These are phyloP conservation scores for Pipistrellus pygmaeus DNA, from an alignment of 2,797 vertebrate species.

Conservation along the genomic window DNA sequence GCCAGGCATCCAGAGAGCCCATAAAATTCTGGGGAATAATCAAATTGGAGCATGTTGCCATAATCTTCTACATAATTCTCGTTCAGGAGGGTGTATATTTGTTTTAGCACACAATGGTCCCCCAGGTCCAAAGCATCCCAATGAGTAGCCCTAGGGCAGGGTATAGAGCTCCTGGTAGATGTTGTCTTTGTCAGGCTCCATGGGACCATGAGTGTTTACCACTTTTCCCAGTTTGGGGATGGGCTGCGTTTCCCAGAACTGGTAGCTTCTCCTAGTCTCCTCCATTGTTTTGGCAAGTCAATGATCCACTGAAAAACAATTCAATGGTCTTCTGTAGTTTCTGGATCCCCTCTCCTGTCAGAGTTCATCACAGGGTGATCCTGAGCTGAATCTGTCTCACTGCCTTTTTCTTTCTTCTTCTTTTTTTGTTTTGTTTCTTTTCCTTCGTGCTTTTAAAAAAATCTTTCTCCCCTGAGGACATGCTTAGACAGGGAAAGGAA, in stretches of 20 bases:
- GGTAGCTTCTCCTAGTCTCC: slow-evolving; percentile 98
- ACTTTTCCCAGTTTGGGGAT: slow-evolving; percentile 94
- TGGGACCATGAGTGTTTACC: neutral
- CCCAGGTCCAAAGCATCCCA: neutral
- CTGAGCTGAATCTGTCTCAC: slow-evolving; percentile 91
- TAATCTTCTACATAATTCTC: neutral
- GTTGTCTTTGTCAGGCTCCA: neutral
- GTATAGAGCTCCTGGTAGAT: neutral
- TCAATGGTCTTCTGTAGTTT: slow-evolving; percentile 99
- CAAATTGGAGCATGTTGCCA: neutral
- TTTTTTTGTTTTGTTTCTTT: slow-evolving; percentile 98
- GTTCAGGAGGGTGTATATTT: neutral
- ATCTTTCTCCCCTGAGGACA: neutral
- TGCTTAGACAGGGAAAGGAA: neutral
- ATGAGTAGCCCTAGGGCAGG: neutral
- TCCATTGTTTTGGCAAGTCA: slow-evolving; percentile 99
- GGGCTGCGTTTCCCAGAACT: slow-evolving; percentile 94
- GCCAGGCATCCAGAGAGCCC: slow-evolving; percentile 95
- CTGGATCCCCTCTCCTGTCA: slow-evolving; percentile 95
- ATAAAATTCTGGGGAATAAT: neutral
- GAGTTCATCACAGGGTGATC: slow-evolving; percentile 93
- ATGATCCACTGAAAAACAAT: slow-evolving; percentile 94
- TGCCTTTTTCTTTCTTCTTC: slow-evolving; percentile 88
- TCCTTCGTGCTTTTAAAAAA: slow-evolving; percentile 89
- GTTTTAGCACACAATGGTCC: neutral